Evolutionary conservation across 2,797 vertebrate genomes (phyloP).

Genomic region (Macrochelys suwanniensis): DNA sequence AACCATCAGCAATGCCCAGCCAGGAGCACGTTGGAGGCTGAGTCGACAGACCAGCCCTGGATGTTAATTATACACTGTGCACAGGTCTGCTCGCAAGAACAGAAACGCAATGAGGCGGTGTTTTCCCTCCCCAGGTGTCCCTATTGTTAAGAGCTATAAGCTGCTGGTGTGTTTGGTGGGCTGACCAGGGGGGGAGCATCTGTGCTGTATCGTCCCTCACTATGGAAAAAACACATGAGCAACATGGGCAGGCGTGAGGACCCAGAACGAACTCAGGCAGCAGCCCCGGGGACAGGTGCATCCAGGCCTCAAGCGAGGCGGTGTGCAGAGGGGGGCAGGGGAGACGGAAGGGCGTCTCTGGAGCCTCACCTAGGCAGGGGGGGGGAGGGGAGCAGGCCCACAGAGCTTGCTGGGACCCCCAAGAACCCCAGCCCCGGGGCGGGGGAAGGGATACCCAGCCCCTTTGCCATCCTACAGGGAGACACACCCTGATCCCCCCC

Average conservation of each 20-base stretch:
- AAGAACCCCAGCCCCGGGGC: no score
- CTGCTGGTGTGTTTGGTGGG: background rate
- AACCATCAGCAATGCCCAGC: background rate
- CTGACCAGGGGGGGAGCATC: background rate
- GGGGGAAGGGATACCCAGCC: background rate
- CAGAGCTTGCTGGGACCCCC: background rate
- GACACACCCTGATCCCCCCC: no score
- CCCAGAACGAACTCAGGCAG: background rate
- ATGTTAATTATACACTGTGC: background rate
- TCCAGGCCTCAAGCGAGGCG: no score
- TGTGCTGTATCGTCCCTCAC: background rate
- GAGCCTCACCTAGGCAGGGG: background rate
- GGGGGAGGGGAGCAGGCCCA: background rate
- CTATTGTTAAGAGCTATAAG: background rate
- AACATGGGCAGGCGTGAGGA: background rate
- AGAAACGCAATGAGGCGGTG: background rate
- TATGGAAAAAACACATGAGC: background rate
- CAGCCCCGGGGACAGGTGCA: constrained; percentile 21
- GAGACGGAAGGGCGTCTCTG: background rate
- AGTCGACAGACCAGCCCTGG: background rate
- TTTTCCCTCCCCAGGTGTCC: background rate
- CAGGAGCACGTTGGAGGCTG: background rate
- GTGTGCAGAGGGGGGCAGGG: no score
- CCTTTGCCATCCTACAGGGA: background rate
- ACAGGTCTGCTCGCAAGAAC: background rate